Evolutionary conservation across 2,888 invertebrate genomes (phyloP), one percentile per base, ranked within the genome.

Genomic region (Oasisia sp.): DNA sequence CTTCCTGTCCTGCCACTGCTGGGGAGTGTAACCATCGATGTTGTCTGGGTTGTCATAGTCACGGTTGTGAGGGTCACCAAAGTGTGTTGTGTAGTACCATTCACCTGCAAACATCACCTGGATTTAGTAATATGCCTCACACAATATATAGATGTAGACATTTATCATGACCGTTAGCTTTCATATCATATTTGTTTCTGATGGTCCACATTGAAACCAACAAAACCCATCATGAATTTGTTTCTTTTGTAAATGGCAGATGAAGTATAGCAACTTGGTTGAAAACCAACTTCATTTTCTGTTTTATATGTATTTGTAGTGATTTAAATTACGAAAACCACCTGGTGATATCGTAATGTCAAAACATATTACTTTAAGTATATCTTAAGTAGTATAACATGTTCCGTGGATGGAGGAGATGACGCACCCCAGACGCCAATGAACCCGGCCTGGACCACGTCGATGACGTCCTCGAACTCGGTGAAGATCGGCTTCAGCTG

Each of bases 21-120:
- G 32, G 14, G 91, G 92, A 4, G 74, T 89, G 32, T 44, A 89
- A 0, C 74, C 89, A 74, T 74, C 74, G 27, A 74, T 74, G 74
- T 74, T 74, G 74, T 74, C 74, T 27, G 74, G 74, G 38, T 89
- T 32, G 32, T 44, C 32, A 27, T 19, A 91, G 44, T 91, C 89
- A 0, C 50, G 74, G 74, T 74, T 19, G 9, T 91, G 38, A 8
- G 89, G 90, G 56, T 92, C 89, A 4, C 93, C 93, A 91, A 92
- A 92, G 89, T 92, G n/a, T 9, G 92, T 92, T 32, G 92, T 92
- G 91, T 92, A 93, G 90, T 93, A 93, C 93, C 93, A 93, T 45
- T 93, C 93, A 38, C 92, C 92, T 92, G 89, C 32, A 89, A 14
- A 74, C 74, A n/a, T 74, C n/a, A n/a, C 7, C 74, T 19, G 12